These are phyloP conservation scores for Teleogryllus occipitalis DNA, from an alignment of 1,140 invertebrate genomes.

Conservation along the genomic window DNA sequence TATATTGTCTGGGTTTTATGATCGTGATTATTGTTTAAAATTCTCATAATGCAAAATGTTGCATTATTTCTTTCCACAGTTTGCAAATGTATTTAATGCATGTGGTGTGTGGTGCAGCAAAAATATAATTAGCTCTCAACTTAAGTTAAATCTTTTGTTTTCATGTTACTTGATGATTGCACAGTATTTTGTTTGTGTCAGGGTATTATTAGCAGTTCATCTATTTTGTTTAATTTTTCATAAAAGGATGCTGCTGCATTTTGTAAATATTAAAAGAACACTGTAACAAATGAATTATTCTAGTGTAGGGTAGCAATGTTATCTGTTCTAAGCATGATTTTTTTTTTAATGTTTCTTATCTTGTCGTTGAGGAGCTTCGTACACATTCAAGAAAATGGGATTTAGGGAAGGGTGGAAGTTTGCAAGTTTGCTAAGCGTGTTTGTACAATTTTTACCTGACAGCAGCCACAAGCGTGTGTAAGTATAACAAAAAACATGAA, in stretches of 20 bases:
- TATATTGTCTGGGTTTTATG: too few relatives aligned
- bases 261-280: not conserved
- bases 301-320: not conserved
- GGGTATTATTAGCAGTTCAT: not conserved
- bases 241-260: not conserved
- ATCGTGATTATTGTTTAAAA: too few relatives aligned
- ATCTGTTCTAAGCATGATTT: not conserved
- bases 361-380: not conserved
- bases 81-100: too few relatives aligned
- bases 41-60: too few relatives aligned
- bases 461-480: not conserved
- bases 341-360: not conserved
- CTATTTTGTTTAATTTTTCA: not conserved
- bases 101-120: too few relatives aligned
- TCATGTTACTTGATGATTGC: not conserved
- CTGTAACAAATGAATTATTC: not conserved
- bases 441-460: constrained; percentile 5
- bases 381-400: not conserved
- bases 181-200: not conserved
- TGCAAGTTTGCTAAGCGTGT: not conserved
- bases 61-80: too few relatives aligned
- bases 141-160: too few relatives aligned
- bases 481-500: not conserved
- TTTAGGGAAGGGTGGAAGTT: constrained; percentile 1
- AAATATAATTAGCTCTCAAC: too few relatives aligned